These are phyloP conservation scores for Aptenodytes patagonicus DNA, from an alignment of 2,113 vertebrate genomes.

Conservation along the genomic window DNA sequence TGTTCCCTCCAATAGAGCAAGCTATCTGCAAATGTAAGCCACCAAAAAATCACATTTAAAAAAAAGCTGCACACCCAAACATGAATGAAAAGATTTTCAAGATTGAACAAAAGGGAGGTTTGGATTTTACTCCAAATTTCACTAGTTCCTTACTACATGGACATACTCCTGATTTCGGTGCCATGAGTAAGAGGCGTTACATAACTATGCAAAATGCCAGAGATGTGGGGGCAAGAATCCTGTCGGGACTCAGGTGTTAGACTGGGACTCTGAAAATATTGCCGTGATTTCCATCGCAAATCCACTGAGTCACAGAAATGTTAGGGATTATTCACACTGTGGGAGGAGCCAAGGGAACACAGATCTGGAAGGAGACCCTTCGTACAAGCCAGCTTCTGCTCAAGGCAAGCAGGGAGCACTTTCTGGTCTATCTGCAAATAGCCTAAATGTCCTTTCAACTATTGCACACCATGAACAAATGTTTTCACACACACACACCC, in stretches of 20 bases:
- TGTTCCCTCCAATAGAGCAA: background rate
- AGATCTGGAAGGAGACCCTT: background rate
- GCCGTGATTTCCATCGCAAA: constrained; percentile 13
- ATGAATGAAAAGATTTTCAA: background rate
- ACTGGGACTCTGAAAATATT: constrained; percentile 16
- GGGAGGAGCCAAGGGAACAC: constrained; percentile 4
- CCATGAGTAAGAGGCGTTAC: background rate
- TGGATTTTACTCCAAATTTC: background rate
- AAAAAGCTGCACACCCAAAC: background rate
- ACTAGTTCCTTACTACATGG: background rate
- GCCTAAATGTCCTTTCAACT: background rate
- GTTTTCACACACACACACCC: background rate
- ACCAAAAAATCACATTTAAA: background rate
- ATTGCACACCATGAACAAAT: background rate
- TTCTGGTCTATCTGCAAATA: background rate
- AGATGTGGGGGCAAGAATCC: background rate
- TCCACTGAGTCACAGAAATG: constrained; percentile 27
- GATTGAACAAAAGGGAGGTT: background rate
- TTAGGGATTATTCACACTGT: constrained; percentile 19
- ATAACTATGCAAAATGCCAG: constrained; percentile 31
- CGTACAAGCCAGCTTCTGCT: background rate
- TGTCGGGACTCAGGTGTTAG: constrained; percentile 42
- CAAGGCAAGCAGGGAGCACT: background rate
- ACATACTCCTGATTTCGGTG: background rate
- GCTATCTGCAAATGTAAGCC: background rate